phyloP scores from a whole-genome alignment of 2,888 invertebrate species.

The Eudemis profundana region DNA sequence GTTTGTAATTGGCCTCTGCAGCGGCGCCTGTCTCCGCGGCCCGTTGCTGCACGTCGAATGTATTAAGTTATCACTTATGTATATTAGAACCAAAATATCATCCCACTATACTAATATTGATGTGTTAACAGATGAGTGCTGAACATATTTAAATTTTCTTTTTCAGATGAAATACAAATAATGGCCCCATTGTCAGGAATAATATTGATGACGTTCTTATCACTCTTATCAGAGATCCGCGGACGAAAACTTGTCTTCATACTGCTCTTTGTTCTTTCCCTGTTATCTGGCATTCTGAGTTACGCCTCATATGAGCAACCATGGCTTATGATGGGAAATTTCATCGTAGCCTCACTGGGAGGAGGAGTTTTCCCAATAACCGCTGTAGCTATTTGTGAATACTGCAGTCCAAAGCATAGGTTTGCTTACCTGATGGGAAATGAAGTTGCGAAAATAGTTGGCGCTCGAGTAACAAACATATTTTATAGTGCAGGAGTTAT shows the following conservation, averaged over 20 bases:
- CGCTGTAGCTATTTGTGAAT: slow-evolving; percentile 27
- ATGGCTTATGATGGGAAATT: not conserved
- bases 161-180: not conserved
- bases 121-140: too few relatives aligned
- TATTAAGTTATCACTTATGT: too few relatives aligned
- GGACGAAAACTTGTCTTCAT: slow-evolving; percentile 26
- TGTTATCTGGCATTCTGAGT: slow-evolving; percentile 1
- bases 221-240: slow-evolving; percentile 2
- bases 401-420: slow-evolving; percentile 13
- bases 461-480: not conserved
- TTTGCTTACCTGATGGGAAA: slow-evolving; percentile 6
- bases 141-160: too few relatives aligned
- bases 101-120: too few relatives aligned
- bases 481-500: not conserved
- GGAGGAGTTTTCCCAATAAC: slow-evolving; percentile 11
- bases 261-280: slow-evolving; percentile 2
- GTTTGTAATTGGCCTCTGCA: too few relatives aligned
- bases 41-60: too few relatives aligned
- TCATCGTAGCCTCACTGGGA: not conserved
- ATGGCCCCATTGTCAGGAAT: slow-evolving; percentile 1
- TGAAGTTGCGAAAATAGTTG: not conserved
- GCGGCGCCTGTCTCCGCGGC: too few relatives aligned
- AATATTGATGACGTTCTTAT: not conserved
- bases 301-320: slow-evolving; percentile 7
- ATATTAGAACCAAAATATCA: too few relatives aligned